phyloP scores from a whole-genome alignment of 2,888 invertebrate genomes.

The Chromoteleia sp. region DNA sequence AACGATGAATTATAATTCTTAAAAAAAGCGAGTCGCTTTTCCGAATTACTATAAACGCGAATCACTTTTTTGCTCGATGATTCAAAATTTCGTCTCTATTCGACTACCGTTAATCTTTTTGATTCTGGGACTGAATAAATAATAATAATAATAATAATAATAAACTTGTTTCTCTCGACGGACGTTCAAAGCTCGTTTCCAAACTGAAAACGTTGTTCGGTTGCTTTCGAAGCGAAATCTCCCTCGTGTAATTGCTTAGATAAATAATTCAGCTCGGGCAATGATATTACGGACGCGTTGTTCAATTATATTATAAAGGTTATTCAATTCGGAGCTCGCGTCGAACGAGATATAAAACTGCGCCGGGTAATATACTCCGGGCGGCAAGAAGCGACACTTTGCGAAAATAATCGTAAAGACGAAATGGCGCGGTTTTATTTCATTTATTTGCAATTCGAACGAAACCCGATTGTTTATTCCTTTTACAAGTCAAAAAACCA shows the following conservation, averaged over 20 bases:
- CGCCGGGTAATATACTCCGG: conserved; percentile 7
- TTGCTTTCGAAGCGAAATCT: neutral
- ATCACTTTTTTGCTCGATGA: too few species aligned
- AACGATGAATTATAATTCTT: too few species aligned
- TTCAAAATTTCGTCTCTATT: too few species aligned
- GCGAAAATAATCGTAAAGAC: conserved; percentile 9
- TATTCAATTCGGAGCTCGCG: conserved; percentile 23
- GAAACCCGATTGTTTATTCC: neutral
- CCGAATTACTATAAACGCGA: too few species aligned
- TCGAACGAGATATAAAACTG: conserved; percentile 25
- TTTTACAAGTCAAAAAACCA: neutral
- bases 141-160: too few species aligned
- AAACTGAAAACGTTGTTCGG: too few species aligned
- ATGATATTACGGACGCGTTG: conserved; percentile 20
- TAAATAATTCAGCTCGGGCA: conserved; percentile 9
- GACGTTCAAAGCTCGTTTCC: too few species aligned
- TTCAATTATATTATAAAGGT: conserved; percentile 28
- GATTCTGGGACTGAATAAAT: too few species aligned
- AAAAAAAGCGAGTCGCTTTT: too few species aligned
- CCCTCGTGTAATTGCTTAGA: neutral
- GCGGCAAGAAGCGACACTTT: conserved; percentile 2
- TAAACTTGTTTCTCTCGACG: too few species aligned
- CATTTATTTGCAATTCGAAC: conserved; percentile 3
- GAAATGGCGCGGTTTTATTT: conserved; percentile 3
- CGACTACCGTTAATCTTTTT: too few species aligned